A percentile compares a stretch with the other conserved stretches of the same genome.
Evolutionary conservation across 2,113 vertebrate genomes (phyloP).

Genomic region (Alouatta palliata): DNA sequence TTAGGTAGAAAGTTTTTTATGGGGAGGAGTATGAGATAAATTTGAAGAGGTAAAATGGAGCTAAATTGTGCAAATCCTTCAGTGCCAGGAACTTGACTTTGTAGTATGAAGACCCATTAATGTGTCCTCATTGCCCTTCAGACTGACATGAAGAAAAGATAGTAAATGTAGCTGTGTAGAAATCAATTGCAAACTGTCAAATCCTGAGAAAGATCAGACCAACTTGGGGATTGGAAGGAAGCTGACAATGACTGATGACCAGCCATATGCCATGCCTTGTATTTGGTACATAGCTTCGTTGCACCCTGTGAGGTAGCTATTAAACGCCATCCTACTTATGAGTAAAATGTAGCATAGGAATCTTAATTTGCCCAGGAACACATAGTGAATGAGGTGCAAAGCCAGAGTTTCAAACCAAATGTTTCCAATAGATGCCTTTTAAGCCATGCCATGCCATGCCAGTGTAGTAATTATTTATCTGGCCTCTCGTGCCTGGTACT

Average conservation of each 20-base stretch:
- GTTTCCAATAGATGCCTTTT: background rate
- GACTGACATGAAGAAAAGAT: background rate
- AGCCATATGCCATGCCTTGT: background rate
- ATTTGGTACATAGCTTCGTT: background rate
- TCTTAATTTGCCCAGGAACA: background rate
- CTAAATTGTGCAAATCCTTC: background rate
- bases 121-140: background rate
- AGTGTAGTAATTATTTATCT: background rate
- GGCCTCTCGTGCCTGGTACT: background rate
- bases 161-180: background rate
- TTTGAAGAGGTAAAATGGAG: background rate
- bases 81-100: background rate
- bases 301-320: background rate
- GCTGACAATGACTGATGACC: background rate
- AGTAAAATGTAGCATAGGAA: background rate
- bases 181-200: background rate
- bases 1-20: background rate
- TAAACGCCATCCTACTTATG: background rate
- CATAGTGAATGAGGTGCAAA: background rate
- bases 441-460: background rate
- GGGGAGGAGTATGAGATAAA: background rate
- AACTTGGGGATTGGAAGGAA: background rate
- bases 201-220: background rate
- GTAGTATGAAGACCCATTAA: background rate
- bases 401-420: background rate